A percentile compares a stretch with the other conserved stretches of the same genome.
phyloP scores from a whole-genome alignment of 1,140 invertebrate genomes.

The Potamilus streckersoni region DNA sequence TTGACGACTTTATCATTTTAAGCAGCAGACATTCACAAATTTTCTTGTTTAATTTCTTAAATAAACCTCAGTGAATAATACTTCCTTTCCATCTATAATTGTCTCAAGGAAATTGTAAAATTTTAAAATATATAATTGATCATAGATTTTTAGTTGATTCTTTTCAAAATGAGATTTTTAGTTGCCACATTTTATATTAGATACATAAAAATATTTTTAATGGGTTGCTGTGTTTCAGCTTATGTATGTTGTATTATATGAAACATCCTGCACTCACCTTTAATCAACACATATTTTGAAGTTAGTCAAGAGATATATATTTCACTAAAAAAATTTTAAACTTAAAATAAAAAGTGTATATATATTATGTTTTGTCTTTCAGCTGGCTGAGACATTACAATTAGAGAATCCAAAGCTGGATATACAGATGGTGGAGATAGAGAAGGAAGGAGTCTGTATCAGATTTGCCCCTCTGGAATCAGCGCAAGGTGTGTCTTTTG shows the following conservation, averaged over 20 bases:
- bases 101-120: no score
- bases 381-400: constrained; percentile 94
- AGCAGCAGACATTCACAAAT: no score
- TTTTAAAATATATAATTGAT: no score
- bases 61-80: no score
- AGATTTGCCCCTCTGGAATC: constrained; percentile 87
- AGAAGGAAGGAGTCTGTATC: constrained; percentile 83
- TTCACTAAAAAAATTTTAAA: background rate
- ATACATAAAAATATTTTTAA: background rate
- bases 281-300: background rate
- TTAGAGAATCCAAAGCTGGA: constrained; percentile 81
- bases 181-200: no score
- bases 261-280: background rate
- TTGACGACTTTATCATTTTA: no score
- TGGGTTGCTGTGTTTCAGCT: background rate
- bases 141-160: no score
- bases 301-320: background rate
- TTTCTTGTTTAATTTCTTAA: no score
- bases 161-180: no score
- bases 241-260: background rate
- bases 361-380: constrained; percentile 17
- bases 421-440: constrained; percentile 85
- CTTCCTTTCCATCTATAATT: no score
- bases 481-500: constrained; percentile 61
- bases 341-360: no score